These are phyloP conservation scores for Irena cyanogastra DNA, from an alignment of 2,113 vertebrate species.

Conservation along the genomic window DNA sequence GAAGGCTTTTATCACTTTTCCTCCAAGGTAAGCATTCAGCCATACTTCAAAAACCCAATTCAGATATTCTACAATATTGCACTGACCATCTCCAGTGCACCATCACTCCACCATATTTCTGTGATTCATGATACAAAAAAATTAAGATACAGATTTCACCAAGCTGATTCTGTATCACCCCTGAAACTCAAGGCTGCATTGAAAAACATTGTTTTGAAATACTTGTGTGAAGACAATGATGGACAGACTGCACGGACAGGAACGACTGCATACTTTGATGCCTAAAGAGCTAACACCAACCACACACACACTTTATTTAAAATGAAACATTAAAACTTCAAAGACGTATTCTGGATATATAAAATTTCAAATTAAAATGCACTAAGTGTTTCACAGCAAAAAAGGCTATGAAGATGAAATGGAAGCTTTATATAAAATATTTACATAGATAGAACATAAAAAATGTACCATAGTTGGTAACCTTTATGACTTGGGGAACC, in stretches of 20 bases:
- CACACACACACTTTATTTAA: not conserved
- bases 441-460: slow-evolving; percentile 72
- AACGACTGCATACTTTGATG: not conserved
- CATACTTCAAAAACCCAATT: not conserved
- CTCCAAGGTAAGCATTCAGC: not conserved
- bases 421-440: slow-evolving; percentile 77
- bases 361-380: slow-evolving; percentile 70
- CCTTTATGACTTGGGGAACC: slow-evolving; percentile 75
- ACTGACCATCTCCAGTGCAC: not conserved
- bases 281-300: not conserved
- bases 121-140: not conserved
- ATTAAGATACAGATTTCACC: not conserved
- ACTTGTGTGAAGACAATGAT: not conserved
- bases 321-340: slow-evolving; percentile 21
- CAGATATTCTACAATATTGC: not conserved
- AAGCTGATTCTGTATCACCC: not conserved
- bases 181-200: not conserved
- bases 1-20: not conserved
- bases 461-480: slow-evolving; percentile 73
- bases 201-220: not conserved
- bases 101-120: not conserved
- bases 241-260: not conserved
- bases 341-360: slow-evolving; percentile 27
- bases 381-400: slow-evolving; percentile 51
- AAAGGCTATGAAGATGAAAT: slow-evolving; percentile 62